Conservation (phyloP, 2,797 vertebrate genomes). For the Peromyscus aztecus region DNA sequence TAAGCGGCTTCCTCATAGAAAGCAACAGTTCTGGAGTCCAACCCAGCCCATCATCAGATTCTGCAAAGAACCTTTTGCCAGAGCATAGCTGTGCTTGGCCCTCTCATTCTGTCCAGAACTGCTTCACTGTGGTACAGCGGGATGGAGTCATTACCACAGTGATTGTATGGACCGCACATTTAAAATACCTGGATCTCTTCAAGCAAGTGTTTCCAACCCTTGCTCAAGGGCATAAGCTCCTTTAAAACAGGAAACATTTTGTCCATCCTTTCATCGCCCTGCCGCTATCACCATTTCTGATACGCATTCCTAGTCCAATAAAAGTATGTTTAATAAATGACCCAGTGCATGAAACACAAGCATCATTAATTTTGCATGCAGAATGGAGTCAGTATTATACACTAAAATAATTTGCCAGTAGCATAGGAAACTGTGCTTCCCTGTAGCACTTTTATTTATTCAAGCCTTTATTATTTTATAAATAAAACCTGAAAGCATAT, state of each 20-base stretch:
- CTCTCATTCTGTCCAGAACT: background rate
- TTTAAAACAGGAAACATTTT: background rate
- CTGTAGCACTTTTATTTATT: background rate
- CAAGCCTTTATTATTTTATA: background rate
- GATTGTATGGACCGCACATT: accelerated
- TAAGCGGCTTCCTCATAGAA: background rate
- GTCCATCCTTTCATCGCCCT: background rate
- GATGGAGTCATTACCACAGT: background rate
- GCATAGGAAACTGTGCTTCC: background rate
- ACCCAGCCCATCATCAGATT: background rate
- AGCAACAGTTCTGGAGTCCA: background rate
- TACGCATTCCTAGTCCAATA: background rate
- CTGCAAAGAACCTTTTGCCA: background rate
- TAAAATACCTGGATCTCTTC: background rate
- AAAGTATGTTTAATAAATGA: background rate
- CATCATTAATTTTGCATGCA: background rate
- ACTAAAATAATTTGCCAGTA: background rate
- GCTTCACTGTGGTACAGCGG: background rate
- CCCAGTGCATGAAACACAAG: background rate
- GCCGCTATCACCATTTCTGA: background rate
- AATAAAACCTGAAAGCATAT: background rate
- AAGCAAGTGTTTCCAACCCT: background rate
- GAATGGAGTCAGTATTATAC: background rate
- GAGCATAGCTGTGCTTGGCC: background rate
- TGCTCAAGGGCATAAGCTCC: background rate